Conservation (phyloP, 1,140 invertebrate genomes). For the Caerostris darwini region DNA sequence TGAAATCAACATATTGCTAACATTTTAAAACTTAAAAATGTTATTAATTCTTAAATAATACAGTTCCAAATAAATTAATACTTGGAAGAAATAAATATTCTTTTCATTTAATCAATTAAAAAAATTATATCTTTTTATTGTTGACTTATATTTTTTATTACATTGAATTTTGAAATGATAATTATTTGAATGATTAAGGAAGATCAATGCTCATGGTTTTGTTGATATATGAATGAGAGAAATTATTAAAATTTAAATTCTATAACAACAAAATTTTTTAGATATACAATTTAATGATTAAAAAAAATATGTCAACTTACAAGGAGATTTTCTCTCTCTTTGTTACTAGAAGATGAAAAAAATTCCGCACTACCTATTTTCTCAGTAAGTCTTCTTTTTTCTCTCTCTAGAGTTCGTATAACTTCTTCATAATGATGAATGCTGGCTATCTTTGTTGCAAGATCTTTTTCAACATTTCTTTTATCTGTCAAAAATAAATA, state of each 20-base stretch:
- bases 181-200: no score
- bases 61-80: not conserved
- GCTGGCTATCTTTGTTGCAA: slow-evolving; percentile 74
- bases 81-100: not conserved
- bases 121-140: no score
- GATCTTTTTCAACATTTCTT: slow-evolving; percentile 78
- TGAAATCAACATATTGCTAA: no score
- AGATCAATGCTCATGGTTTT: no score
- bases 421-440: slow-evolving; percentile 68
- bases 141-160: no score
- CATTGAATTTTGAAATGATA: no score
- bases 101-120: not conserved
- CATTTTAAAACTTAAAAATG: no score
- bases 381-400: slow-evolving; percentile 65
- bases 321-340: slow-evolving; percentile 68
- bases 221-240: no score
- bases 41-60: not conserved
- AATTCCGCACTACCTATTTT: slow-evolving; percentile 60
- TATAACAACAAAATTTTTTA: not conserved
- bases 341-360: slow-evolving; percentile 41
- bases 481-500: slow-evolving; percentile 38
- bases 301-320: not conserved
- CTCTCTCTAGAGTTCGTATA: slow-evolving; percentile 61
- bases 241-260: no score
- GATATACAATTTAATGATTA: not conserved